Conservation (phyloP, 2,888 invertebrate species). For the Stratiomys singularior region DNA sequence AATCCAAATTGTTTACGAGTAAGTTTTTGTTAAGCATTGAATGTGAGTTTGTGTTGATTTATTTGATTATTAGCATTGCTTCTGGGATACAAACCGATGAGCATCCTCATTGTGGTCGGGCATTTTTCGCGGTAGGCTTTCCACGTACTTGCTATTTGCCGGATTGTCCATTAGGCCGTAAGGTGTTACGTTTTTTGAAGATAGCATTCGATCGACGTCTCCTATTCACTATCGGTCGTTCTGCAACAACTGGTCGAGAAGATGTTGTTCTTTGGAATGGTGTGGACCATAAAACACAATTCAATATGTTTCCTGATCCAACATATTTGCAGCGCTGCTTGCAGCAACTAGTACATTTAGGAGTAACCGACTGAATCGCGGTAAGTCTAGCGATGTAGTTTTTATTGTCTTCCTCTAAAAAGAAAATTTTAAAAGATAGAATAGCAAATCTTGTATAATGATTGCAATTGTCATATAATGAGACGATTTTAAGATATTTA, state of each 20-base stretch:
- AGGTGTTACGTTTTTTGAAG: conserved; percentile 79
- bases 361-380: conserved; percentile 64
- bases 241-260: conserved; percentile 89
- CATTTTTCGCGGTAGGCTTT: conserved; percentile 90
- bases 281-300: conserved; percentile 86
- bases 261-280: conserved; percentile 94
- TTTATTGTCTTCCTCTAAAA: conserved; percentile 25
- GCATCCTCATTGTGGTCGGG: conserved; percentile 83
- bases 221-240: conserved; percentile 87
- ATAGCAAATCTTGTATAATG: no score
- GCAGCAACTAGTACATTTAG: conserved; percentile 66
- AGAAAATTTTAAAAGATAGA: no score
- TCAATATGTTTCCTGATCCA: conserved; percentile 81
- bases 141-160: conserved; percentile 86
- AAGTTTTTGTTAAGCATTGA: conserved; percentile 57
- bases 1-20: conserved; percentile 86
- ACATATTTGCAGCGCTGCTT: conserved; percentile 74
- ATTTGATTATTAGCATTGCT: conserved; percentile 72
- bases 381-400: conserved; percentile 18
- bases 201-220: conserved; percentile 85
- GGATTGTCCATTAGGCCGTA: conserved; percentile 82
- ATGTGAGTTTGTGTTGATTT: conserved; percentile 3
- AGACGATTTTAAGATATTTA: no score
- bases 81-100: conserved; percentile 84
- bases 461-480: no score